Percentiles rank a stretch among this genome's conserved stretches.
Evolutionary conservation across 2,113 vertebrate species (phyloP).

Genomic region (Tachysurus fulvidraco): DNA sequence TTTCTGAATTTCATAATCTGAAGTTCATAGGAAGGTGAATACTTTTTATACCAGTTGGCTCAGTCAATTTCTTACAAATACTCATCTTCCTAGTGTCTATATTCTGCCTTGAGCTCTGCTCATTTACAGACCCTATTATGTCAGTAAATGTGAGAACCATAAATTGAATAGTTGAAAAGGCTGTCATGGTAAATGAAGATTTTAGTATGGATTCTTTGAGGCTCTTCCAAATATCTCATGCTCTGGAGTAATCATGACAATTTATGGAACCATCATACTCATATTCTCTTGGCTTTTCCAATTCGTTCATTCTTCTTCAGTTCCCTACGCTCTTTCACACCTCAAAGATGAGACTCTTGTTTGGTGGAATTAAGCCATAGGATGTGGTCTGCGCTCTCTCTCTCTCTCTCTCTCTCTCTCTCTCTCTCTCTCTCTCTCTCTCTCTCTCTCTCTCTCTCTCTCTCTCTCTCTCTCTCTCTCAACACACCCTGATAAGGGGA

Average conservation of each 20-base stretch:
- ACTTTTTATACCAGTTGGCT: slow-evolving; percentile 24
- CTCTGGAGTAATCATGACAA: slow-evolving; percentile 34
- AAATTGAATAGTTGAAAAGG: slow-evolving; percentile 27
- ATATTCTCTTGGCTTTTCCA: slow-evolving; percentile 23
- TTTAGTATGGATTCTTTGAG: slow-evolving; percentile 32
- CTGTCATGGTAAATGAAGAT: slow-evolving; percentile 39
- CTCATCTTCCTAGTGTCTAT: slow-evolving; percentile 16
- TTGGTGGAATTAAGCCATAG: slow-evolving; percentile 64
- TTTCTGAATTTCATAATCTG: not conserved
- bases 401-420: slow-evolving; percentile 18
- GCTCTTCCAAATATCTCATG: slow-evolving; percentile 37
- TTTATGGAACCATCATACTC: slow-evolving; percentile 44
- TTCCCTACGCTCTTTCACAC: slow-evolving; percentile 56
- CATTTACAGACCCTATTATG: slow-evolving; percentile 20
- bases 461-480: slow-evolving; percentile 35
- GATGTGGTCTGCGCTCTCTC: slow-evolving; percentile 39
- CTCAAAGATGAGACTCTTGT: slow-evolving; percentile 54
- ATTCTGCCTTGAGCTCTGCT: slow-evolving; percentile 7
- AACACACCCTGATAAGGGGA: slow-evolving; percentile 55
- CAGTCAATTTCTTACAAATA: slow-evolving; percentile 19
- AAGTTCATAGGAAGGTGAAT: slow-evolving; percentile 24
- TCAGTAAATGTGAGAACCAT: slow-evolving; percentile 33
- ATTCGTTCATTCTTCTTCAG: slow-evolving; percentile 15
- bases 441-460: slow-evolving; percentile 27
- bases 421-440: slow-evolving; percentile 26